phyloP scores from a whole-genome alignment of 2,797 vertebrate genomes.

The Cynopterus sphinx region DNA sequence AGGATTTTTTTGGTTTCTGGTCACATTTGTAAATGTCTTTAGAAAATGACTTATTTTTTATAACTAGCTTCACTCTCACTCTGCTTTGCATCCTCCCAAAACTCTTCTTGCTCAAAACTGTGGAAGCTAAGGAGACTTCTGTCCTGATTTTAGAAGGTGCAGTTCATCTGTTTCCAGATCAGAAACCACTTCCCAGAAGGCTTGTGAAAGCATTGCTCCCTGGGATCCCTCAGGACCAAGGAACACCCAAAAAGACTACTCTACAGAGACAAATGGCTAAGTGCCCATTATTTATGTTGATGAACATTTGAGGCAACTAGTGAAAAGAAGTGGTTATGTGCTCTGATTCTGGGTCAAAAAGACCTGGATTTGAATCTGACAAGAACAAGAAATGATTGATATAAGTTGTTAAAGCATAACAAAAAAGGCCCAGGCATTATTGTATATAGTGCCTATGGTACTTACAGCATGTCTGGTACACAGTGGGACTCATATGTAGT shows the following conservation, averaged over 20 bases:
- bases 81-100: not conserved
- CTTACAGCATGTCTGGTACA: not conserved
- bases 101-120: not conserved
- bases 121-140: not conserved
- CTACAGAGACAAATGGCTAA: not conserved
- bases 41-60: constrained; percentile 12
- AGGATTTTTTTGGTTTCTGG: constrained; percentile 47
- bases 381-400: not conserved
- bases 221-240: not conserved
- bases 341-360: not conserved
- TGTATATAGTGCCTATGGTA: not conserved
- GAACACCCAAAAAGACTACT: not conserved
- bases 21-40: constrained; percentile 36
- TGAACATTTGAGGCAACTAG: not conserved
- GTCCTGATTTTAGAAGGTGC: not conserved
- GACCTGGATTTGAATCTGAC: not conserved
- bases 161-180: not conserved
- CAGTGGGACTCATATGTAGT: not conserved
- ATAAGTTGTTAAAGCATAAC: not conserved
- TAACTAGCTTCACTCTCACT: not conserved
- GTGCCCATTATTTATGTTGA: not conserved
- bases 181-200: not conserved
- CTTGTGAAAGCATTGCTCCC: not conserved
- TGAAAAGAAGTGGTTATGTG: not conserved
- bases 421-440: not conserved